phyloP scores from a whole-genome alignment of 2,888 invertebrate genomes.

The Lasioglossum morio region DNA sequence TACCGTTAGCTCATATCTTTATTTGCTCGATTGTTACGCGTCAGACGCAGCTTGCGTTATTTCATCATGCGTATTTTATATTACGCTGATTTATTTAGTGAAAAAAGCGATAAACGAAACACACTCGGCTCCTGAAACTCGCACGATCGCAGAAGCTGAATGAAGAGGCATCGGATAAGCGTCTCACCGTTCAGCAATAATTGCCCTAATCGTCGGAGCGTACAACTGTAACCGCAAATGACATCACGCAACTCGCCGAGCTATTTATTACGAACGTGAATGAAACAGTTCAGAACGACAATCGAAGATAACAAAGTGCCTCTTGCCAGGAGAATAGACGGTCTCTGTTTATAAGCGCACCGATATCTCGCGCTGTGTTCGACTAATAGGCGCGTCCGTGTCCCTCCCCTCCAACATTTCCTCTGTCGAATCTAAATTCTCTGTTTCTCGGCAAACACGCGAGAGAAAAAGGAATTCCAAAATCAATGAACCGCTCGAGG shows the following conservation, averaged over 20 bases:
- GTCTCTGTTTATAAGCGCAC: slow-evolving; percentile 67
- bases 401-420: not conserved
- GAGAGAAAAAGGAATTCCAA: slow-evolving; percentile 54
- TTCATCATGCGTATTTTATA: no score
- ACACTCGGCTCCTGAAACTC: not conserved
- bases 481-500: slow-evolving; percentile 75
- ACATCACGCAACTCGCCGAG: slow-evolving; percentile 54
- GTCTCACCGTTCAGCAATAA: not conserved
- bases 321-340: slow-evolving; percentile 57
- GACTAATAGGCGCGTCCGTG: slow-evolving; percentile 33
- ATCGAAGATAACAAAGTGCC: slow-evolving; percentile 59
- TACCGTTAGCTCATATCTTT: slow-evolving; percentile 55
- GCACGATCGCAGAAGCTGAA: not conserved
- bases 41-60: not conserved
- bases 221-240: slow-evolving; percentile 32
- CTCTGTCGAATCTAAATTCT: not conserved
- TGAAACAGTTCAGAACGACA: slow-evolving; percentile 69
- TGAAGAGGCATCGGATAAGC: not conserved
- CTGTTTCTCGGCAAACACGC: slow-evolving; percentile 45
- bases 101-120: no score
- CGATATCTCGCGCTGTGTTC: slow-evolving; percentile 74
- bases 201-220: not conserved
- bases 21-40: slow-evolving; percentile 47
- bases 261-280: slow-evolving; percentile 72
- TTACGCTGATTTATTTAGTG: no score